Evolutionary conservation across 2,113 vertebrate genomes (phyloP), one percentile per base, ranked within the genome.

Genomic region (Malurus alboscapulatus): DNA sequence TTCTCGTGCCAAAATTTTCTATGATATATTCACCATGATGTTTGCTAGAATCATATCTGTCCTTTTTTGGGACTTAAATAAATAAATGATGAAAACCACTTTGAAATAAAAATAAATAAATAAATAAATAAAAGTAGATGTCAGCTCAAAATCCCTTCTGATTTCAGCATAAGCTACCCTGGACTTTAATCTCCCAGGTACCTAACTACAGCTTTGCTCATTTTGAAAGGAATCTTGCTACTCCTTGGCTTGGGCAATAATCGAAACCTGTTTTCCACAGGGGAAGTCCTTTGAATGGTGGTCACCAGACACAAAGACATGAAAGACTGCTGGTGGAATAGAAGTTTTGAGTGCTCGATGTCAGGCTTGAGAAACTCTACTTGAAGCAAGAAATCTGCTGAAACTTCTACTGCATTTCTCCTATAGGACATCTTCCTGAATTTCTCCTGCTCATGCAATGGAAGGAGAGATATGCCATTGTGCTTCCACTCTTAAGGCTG

Each of bases 381-480:
- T 17, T 32, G 53, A 69, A 67, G 3, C 6, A 38, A 75, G 53
- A 68, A 59, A 7, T 14, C 45, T 48, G 26, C 11, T 92, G 59
- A 85, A 85, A 82, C 8, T 47, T 54, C 38, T 65, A 8, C 18
- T 72, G 25, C 2, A 14, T 59, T 82, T 62, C 15, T 74, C 16
- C 50, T 55, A 2, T 3, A 45, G 27, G 6, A 40, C 7, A 3
- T 17, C 25, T 21, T 51, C 26, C 54, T 36, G 11, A 17, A 36
- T 59, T 68, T 53, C 38, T 78, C 18, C 22, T 69, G 5, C n/a
- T 73, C 51, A 22, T 12, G 17, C 11, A 27, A 19, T 10, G 40
- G 30, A 15, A 44, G 7, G 14, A 77, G 6, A 0, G 3, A 6
- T 17, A 12, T 9, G 16, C 5, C 4, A 1, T 26, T 62, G 3